phyloP scores from a whole-genome alignment of 2,113 vertebrate genomes.

The sheep (Ovis aries) region DNA sequence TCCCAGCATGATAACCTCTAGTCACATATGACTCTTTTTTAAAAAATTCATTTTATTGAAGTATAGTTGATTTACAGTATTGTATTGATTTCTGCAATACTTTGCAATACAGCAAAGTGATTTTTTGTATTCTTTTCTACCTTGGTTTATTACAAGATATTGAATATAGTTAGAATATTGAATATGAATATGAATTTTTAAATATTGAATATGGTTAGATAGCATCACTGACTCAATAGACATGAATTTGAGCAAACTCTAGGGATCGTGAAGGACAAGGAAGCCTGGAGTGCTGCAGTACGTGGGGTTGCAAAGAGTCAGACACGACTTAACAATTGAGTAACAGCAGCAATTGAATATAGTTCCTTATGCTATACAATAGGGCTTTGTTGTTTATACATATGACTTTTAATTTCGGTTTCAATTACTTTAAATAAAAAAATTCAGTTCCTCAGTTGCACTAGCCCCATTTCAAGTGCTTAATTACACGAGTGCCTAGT shows the following conservation, averaged over 20 bases:
- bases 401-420: not conserved
- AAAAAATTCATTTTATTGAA: not conserved
- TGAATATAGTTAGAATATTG: not conserved
- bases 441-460: not conserved
- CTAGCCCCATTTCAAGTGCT: not conserved
- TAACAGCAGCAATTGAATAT: not conserved
- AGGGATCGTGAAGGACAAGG: not conserved
- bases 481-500: not conserved
- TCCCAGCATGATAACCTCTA: not conserved
- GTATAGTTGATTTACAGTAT: not conserved
- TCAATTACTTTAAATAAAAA: not conserved
- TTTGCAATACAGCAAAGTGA: not conserved
- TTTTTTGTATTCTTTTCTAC: not conserved
- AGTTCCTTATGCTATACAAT: not conserved
- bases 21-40: not conserved
- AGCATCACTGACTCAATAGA: not conserved
- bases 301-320: not conserved
- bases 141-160: not conserved
- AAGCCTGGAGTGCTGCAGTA: not conserved
- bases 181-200: not conserved
- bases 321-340: not conserved
- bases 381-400: not conserved
- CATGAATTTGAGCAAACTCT: not conserved
- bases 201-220: not conserved
- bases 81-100: not conserved